phyloP scores from a whole-genome alignment of 2,888 invertebrate genomes.

The Morpho helenor region DNA sequence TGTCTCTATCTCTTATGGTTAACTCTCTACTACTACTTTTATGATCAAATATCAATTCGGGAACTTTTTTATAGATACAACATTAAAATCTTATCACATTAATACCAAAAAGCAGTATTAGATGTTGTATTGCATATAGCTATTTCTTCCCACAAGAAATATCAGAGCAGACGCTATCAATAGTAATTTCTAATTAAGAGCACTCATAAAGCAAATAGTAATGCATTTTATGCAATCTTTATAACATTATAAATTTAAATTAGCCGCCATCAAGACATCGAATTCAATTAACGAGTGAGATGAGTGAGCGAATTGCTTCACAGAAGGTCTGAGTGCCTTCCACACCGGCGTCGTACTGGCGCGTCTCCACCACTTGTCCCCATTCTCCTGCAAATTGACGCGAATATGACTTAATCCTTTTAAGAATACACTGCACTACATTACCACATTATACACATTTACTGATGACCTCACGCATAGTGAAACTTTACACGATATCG shows the following conservation, averaged over 20 bases:
- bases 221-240: conserved; percentile 7
- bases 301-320: conserved; percentile 30
- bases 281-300: conserved; percentile 43
- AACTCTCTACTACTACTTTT: too few species aligned
- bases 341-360: conserved; percentile 44
- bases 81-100: too few species aligned
- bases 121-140: too few species aligned
- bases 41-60: too few species aligned
- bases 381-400: conserved; percentile 65
- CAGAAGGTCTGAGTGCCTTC: conserved; percentile 29
- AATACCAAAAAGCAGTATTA: too few species aligned
- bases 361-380: conserved; percentile 62
- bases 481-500: conserved; percentile 22
- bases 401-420: conserved; percentile 68
- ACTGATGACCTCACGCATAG: conserved; percentile 48
- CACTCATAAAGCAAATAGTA: conserved; percentile 9
- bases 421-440: conserved; percentile 49
- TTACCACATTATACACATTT: conserved; percentile 41
- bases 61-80: too few species aligned
- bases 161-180: neutral
- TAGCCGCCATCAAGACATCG: conserved; percentile 25
- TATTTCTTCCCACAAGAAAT: neutral
- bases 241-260: conserved; percentile 22
- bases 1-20: too few species aligned
- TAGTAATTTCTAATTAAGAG: conserved; percentile 10